phyloP scores from a whole-genome alignment of 2,888 invertebrate species.

The Idaea aversata region DNA sequence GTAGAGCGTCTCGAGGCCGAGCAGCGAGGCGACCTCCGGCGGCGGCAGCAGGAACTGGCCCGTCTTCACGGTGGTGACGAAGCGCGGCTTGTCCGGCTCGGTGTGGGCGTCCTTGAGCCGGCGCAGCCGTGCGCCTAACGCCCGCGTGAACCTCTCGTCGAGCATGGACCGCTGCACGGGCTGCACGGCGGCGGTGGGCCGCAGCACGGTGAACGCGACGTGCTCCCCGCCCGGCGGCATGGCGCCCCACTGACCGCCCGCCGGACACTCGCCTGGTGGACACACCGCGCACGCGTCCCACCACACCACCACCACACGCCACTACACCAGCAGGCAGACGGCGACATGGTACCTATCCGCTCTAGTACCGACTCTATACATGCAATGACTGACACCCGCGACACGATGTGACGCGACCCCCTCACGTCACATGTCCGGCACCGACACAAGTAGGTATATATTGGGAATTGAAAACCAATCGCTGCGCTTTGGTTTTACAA shows the following conservation, averaged over 20 bases:
- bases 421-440: neutral
- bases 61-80: constrained; percentile 89
- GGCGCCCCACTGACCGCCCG: constrained; percentile 35
- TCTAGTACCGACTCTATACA: neutral
- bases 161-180: constrained; percentile 50
- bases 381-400: neutral
- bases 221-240: constrained; percentile 55
- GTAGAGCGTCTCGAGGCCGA: constrained; percentile 78
- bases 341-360: neutral
- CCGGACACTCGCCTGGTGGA: constrained; percentile 19
- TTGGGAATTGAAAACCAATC: too few relatives aligned
- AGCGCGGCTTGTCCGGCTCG: constrained; percentile 75
- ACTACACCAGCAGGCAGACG: constrained; percentile 7
- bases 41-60: constrained; percentile 90
- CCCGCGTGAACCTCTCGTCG: constrained; percentile 39
- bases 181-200: constrained; percentile 48
- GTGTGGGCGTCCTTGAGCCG: constrained; percentile 79
- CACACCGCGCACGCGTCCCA: constrained; percentile 9
- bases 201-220: constrained; percentile 56
- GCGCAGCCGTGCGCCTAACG: constrained; percentile 85
- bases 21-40: constrained; percentile 83
- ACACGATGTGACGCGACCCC: too few relatives aligned
- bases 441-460: too few relatives aligned
- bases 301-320: constrained; percentile 15
- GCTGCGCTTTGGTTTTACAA: too few relatives aligned